Evolutionary conservation across 2,888 invertebrate genomes (phyloP).

Genomic region (Hoplodrina ambigua): DNA sequence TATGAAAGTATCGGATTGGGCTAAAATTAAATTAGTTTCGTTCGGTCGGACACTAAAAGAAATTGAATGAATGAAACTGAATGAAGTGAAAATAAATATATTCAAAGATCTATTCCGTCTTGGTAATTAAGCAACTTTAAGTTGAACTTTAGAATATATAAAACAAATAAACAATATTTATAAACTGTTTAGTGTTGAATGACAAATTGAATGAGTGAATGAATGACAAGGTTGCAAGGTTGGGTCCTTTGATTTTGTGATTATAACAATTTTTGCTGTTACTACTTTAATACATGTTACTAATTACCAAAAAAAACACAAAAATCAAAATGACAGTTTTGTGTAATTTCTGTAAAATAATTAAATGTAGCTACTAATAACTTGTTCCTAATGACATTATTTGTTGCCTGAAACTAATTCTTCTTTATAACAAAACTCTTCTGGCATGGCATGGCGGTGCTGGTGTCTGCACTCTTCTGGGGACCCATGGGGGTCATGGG

Average conservation of each 20-base stretch:
- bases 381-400: conserved; percentile 29
- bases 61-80: background rate
- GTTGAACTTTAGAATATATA: too few species aligned
- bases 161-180: too few species aligned
- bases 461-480: conserved; percentile 63
- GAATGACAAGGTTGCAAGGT: conserved; percentile 1
- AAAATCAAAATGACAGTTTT: background rate
- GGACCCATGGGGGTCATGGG: conserved; percentile 11
- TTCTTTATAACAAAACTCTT: conserved; percentile 35
- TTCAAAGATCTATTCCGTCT: too few species aligned
- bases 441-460: conserved; percentile 76
- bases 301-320: conserved; percentile 23
- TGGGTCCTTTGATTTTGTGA: conserved; percentile 33
- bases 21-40: too few species aligned
- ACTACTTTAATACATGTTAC: conserved; percentile 30
- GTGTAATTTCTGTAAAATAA: background rate
- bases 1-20: too few species aligned
- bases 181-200: background rate
- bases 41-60: too few species aligned
- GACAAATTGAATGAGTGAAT: background rate
- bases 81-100: background rate
- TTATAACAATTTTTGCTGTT: conserved; percentile 21
- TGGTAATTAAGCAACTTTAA: too few species aligned
- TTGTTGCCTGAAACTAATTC: conserved; percentile 50
- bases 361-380: conserved; percentile 31